Evolutionary conservation across 1,140 invertebrate genomes (phyloP).

Genomic region (Coenobita brevimanus): DNA sequence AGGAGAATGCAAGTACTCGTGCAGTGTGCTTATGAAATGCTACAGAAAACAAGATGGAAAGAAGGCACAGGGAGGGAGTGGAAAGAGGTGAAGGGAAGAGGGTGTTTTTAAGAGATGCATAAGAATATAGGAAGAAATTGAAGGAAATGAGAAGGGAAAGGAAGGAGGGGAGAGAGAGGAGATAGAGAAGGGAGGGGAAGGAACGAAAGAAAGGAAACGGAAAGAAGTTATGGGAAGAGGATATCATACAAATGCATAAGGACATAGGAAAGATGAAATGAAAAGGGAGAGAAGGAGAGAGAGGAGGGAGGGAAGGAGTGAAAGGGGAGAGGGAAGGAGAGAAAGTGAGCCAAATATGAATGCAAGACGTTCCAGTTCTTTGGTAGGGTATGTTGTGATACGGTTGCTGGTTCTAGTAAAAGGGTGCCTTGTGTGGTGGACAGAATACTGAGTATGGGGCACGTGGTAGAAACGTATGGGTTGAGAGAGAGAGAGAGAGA

Average conservation of each 20-base stretch:
- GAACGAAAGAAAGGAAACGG: background rate
- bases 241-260: background rate
- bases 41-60: background rate
- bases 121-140: background rate
- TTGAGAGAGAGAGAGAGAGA: too few species aligned
- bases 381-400: background rate
- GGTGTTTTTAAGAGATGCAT: background rate
- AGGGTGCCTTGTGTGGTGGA: too few species aligned
- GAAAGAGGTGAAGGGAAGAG: background rate
- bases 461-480: too few species aligned
- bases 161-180: constrained; percentile 15
- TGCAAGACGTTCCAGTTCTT: background rate
- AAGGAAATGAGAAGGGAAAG: background rate
- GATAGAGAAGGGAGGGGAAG: background rate
- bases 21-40: background rate
- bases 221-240: background rate
- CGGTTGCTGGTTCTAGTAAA: background rate
- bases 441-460: too few species aligned
- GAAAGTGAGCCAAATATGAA: background rate
- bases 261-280: too few species aligned
- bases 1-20: too few species aligned
- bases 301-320: background rate
- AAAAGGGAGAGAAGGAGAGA: too few species aligned
- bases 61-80: background rate
- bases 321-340: background rate